Base-by-base conservation (phyloP, 2,888 invertebrate genomes). In the Iselma pallidipennis region DNA sequence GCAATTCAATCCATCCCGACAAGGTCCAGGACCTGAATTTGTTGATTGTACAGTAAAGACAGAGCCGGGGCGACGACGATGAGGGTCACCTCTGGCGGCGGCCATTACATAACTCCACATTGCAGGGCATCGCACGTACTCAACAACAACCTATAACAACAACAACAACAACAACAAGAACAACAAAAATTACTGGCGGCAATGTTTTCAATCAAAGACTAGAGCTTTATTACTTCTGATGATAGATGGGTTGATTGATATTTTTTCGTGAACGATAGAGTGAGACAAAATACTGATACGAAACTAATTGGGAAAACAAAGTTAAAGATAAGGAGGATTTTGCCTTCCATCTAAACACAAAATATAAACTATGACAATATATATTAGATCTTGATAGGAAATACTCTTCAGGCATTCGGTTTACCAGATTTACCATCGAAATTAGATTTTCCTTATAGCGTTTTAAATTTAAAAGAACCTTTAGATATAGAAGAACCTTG, bases 31-130 rank as follows among this genome's bases (percentile, higher is more conserved):
- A 58, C 74, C 74, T 62, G 70, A 72, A 53, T 69, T 67, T 37
- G 73, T 67, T 48, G 77, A 68, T 69, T 79, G 79, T 58, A 79
- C 78, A 48, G 79, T 79, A 66, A 79, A 80, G 49, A 80, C 77
- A 29, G 80, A 74, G 59, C 78, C 76, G 66, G 76, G 73, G 64
- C 76, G 73, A 57, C 78, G 74, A 64, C 78, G 74, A 64, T 86
- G 85, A 74, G 85, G 84, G 83, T 88, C 88, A 80, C 88, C 86
- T 77, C 89, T 86, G 74, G 89, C 87, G 67, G 89, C 88, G 70
- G 89, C 89, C 83, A 89, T 86, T 82, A 90, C 88, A 82, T 89
- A 89, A 66, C 89, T 87, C 89, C 89, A 89, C 89, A 89, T 90
- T 78, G 81, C 83, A 73, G 76, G 69, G 74, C 79, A 78, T 69